phyloP scores from a whole-genome alignment of 2,888 invertebrate species.

The Prosopocoilus inquinatus region DNA sequence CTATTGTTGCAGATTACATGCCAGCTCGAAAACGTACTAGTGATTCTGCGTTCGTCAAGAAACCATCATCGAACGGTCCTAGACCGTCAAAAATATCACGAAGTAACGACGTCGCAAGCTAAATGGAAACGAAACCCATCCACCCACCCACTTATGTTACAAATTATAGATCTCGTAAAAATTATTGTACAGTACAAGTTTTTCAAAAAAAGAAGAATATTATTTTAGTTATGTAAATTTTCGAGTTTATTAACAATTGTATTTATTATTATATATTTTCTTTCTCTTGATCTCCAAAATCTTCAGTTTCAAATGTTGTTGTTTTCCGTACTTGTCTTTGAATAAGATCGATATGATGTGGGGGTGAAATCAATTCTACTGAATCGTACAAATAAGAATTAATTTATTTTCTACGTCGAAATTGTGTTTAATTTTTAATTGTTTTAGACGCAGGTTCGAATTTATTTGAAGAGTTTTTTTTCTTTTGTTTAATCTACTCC shows the following conservation, averaged over 20 bases:
- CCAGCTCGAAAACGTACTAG: not conserved
- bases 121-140: not conserved
- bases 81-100: not conserved
- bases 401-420: no score
- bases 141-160: not conserved
- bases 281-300: conserved; percentile 3
- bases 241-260: conserved; percentile 1
- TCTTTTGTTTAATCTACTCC: no score
- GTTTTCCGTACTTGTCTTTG: no score
- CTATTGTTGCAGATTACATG: not conserved
- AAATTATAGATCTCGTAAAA: conserved; percentile 1
- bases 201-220: not conserved
- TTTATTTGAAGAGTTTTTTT: no score
- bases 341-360: no score
- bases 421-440: no score
- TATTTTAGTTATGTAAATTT: conserved; percentile 5
- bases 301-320: not conserved
- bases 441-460: no score
- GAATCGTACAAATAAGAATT: no score
- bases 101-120: not conserved
- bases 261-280: conserved; percentile 1
- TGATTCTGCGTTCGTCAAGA: not conserved
- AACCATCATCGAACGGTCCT: not conserved
- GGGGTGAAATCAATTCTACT: no score
- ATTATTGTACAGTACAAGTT: conserved; percentile 4